Base-by-base conservation (phyloP, 2,113 vertebrate species). In the sheep (Ovis aries) region DNA sequence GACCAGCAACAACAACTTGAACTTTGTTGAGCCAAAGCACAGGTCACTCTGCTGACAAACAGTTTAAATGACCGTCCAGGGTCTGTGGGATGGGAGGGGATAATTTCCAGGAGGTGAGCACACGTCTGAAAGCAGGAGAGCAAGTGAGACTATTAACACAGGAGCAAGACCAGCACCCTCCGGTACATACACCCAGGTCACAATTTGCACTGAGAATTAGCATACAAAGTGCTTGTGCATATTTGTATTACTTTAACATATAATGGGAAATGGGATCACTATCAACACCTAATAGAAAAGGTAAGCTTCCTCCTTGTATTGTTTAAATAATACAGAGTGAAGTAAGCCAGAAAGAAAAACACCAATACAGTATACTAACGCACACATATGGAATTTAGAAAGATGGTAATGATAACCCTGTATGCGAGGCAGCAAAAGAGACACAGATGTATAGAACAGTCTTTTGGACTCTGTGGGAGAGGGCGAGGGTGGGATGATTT, bases 101-200 rank as follows among this genome's bases (percentile, higher is more conserved):
- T 2, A 2, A 23, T 17, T 15, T 55, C 40, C 12, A 5, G 64
- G 36, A 43, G 55, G 15, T 0, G 7, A 40, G 45, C 12, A 14
- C 3, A 27, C 0, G 3, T 53, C 50, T 4, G 1, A 53, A 52
- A 50, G 33, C 53, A 16, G 29, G 64, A 55, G 62, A 17, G 17
- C 8, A 43, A 1, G 14, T 15, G 36, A 27, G 52, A 60, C 15
- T 31, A 33, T 33, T 5, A 21, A 57, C 16, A 10, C 2, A 14
- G n/a, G 25, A 5, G 15, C 90, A 50, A 13, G 17, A 3, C 7
- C 0, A 27, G 11, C 1, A 7, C 27, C 31, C 78, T 40, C 27
- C 53, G 7, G 13, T 3, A 1, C 0, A 1, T 0, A 1, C 6
- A 4, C 55, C 12, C 2, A 1, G 57, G 13, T 71, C 43, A 2